Evolutionary conservation across 2,888 invertebrate genomes (phyloP), one percentile per base, ranked within the genome.

Genomic region (Pseudoips prasinana): DNA sequence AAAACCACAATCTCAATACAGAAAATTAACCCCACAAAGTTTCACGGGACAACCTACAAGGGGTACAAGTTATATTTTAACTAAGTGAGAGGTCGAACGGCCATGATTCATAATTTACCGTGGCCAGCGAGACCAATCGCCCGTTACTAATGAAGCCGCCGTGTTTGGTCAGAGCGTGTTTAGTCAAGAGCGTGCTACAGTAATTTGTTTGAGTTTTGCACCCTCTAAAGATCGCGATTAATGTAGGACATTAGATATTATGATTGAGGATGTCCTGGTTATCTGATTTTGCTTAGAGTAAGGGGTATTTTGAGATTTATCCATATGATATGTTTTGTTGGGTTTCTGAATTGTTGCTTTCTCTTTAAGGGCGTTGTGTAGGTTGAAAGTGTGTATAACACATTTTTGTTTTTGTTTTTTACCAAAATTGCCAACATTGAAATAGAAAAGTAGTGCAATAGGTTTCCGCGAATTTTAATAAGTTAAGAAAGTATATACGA

Each of bases 21-120:
- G 26, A 39, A 44, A 51, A 32, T 47, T 52, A 57, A 39, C 58
- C 61, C 57, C 41, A 40, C 58, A 55, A 58, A 48, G 39, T 49
- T 6, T 46, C 60, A 48, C 48, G 58, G 72, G 69, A 59, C 56
- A 58, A 52, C 49, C 52, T 47, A 61, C n/a, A n/a, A n/a, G n/a
- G n/a, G n/a, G n/a, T n/a, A n/a, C n/a, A 64, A 66, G 64, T 73
- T 80, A 85, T 82, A 84, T 80, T 81, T 84, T 74, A 74, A 67
- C 66, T 50, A 48, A 57, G 51, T 57, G 58, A 65, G 58, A 63
- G 63, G 64, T 64, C 59, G 52, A 62, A 59, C 58, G 52, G 59
- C 65, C 64, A 64, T 76, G 73, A 80, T 66, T 66, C 64, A 64
- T 76, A 73, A 80, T 66, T 75, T 67, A 75, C 61, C 60, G 58